phyloP scores from a whole-genome alignment of 2,113 vertebrate species.

The Phylloscopus trochiloides region DNA sequence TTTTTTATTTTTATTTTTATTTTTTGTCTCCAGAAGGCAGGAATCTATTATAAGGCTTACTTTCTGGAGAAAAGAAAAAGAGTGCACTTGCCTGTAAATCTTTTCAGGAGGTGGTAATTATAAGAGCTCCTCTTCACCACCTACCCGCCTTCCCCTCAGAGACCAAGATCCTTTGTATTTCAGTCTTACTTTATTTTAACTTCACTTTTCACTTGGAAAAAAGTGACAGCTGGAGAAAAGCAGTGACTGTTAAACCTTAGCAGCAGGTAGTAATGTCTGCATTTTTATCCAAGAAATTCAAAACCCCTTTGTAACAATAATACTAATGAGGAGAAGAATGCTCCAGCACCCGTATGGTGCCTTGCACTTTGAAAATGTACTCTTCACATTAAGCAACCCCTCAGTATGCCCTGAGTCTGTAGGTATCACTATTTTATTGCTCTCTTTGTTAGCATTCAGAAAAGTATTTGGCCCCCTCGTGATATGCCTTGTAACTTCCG shows the following conservation, averaged over 20 bases:
- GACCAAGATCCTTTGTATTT: slow-evolving; percentile 41
- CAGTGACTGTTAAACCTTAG: slow-evolving; percentile 29
- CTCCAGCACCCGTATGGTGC: not conserved
- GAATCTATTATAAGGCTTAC: not conserved
- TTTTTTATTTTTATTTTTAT: not conserved
- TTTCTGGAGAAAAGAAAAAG: slow-evolving; percentile 17
- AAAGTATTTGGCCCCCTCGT: not conserved
- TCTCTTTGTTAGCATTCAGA: not conserved
- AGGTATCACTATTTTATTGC: not conserved
- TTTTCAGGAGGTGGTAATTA: slow-evolving; percentile 44
- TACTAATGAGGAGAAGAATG: not conserved
- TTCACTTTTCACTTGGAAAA: slow-evolving; percentile 44
- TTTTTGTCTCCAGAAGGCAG: not conserved
- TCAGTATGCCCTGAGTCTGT: not conserved
- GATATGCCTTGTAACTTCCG: not conserved
- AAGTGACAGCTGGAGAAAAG: slow-evolving; percentile 41
- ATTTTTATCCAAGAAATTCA: slow-evolving; percentile 27
- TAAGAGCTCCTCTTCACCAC: slow-evolving; percentile 34
- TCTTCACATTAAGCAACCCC: not conserved
- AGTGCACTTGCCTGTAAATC: not conserved
- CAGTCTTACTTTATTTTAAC: slow-evolving; percentile 19
- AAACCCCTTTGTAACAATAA: slow-evolving; percentile 3
- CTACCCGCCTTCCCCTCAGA: not conserved
- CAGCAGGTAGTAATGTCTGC: slow-evolving; percentile 40
- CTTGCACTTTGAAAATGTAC: not conserved